Conservation (phyloP, 2,113 vertebrate genomes). For the Macrotis lagotis region DNA sequence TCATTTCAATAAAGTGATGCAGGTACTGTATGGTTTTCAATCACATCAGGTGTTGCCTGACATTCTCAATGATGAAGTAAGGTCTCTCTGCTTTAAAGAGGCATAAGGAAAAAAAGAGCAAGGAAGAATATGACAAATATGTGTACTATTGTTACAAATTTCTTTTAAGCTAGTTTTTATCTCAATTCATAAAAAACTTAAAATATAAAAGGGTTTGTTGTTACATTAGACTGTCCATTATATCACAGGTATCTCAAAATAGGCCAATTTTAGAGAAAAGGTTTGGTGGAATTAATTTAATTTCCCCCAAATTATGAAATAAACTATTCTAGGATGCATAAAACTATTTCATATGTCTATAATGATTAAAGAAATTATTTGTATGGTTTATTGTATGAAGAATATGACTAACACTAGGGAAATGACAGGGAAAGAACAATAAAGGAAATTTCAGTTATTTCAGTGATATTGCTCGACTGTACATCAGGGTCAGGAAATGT, state of each 20-base stretch:
- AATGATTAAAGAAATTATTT: background rate
- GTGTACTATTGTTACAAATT: background rate
- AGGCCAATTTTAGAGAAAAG: background rate
- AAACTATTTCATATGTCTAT: background rate
- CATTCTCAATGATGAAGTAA: slow-evolving; percentile 55
- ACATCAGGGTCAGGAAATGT: no score
- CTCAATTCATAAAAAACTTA: slow-evolving; percentile 41
- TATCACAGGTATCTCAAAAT: background rate
- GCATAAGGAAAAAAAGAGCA: slow-evolving; percentile 1
- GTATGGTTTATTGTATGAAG: background rate
- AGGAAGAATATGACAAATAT: background rate
- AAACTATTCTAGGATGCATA: background rate
- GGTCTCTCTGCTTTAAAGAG: slow-evolving; percentile 36
- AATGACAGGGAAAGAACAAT: background rate
- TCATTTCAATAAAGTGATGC: slow-evolving; percentile 48
- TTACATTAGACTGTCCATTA: background rate
- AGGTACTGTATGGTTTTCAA: slow-evolving; percentile 52
- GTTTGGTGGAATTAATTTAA: background rate
- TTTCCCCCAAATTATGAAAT: background rate
- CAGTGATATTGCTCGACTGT: background rate
- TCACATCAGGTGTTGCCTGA: slow-evolving; percentile 14
- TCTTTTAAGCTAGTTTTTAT: background rate
- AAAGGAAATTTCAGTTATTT: background rate
- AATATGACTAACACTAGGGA: background rate
- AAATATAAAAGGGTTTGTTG: background rate